Percentiles rank a stretch among this genome's conserved stretches.
These are phyloP conservation scores for Thereva unica DNA, from an alignment of 2,888 invertebrate species.

Conservation along the genomic window DNA sequence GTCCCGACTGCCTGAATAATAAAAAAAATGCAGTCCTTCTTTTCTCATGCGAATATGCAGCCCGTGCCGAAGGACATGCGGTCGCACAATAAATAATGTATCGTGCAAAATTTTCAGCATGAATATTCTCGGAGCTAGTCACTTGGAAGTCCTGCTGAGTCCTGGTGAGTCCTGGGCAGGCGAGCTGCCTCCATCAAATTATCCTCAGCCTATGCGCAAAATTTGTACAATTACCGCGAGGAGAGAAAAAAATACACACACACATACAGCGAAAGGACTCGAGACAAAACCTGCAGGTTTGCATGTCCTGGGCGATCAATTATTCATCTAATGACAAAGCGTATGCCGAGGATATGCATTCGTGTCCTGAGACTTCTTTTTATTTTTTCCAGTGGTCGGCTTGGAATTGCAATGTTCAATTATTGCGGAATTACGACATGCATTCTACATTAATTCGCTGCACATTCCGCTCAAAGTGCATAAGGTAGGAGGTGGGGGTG, in stretches of 20 bases:
- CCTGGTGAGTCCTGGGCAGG: too few species aligned
- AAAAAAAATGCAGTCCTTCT: slow-evolving; percentile 4
- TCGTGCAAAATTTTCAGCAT: slow-evolving; percentile 24
- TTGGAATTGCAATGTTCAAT: slow-evolving; percentile 22
- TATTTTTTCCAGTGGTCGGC: not conserved
- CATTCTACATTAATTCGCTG: slow-evolving; percentile 1
- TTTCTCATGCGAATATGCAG: slow-evolving; percentile 20
- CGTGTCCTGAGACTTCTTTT: slow-evolving; percentile 13
- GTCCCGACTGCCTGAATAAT: not conserved
- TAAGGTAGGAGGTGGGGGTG: too few species aligned
- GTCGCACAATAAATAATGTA: not conserved
- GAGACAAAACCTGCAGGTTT: slow-evolving; percentile 10
- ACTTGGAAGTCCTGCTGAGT: too few species aligned
- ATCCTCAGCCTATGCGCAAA: slow-evolving; percentile 4
- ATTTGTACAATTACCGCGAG: slow-evolving; percentile 17
- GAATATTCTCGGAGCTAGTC: too few species aligned
- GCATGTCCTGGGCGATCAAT: slow-evolving; percentile 31
- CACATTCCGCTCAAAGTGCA: too few species aligned
- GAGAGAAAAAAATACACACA: slow-evolving; percentile 1
- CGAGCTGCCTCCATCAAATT: too few species aligned
- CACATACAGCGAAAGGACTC: too few species aligned
- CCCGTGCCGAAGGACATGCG: slow-evolving; percentile 16
- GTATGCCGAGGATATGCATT: slow-evolving; percentile 17
- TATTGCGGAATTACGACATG: slow-evolving; percentile 15
- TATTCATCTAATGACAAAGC: slow-evolving; percentile 17